A percentile compares a stretch with the other conserved stretches of the same genome.
phyloP scores from a whole-genome alignment of 2,113 vertebrate genomes.

The Pteruthius melanotis region DNA sequence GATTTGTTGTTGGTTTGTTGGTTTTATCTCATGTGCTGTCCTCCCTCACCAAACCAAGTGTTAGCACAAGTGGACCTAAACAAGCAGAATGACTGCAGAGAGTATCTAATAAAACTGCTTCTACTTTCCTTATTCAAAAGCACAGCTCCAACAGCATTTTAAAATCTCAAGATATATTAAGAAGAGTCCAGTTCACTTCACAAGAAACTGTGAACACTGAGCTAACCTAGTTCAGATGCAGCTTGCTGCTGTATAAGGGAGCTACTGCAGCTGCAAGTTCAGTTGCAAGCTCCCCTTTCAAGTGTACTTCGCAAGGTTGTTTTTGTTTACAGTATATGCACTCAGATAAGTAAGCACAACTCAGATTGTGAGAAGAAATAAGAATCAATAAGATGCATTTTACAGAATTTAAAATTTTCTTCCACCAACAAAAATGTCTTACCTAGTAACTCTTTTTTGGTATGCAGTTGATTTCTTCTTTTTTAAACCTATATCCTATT shows the following conservation, averaged over 20 bases:
- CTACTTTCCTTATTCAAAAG: background rate
- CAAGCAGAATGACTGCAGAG: background rate
- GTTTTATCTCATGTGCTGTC: background rate
- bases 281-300: background rate
- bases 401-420: background rate
- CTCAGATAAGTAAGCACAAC: background rate
- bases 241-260: background rate
- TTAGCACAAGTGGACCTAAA: background rate
- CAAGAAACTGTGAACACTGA: background rate
- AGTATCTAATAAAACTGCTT: background rate
- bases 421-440: background rate
- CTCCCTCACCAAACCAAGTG: background rate
- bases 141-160: background rate
- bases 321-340: background rate
- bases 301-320: background rate
- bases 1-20: background rate
- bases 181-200: background rate
- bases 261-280: background rate
- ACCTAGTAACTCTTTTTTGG: background rate
- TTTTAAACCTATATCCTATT: background rate
- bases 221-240: background rate
- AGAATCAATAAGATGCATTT: background rate
- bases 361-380: background rate
- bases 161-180: background rate
- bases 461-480: background rate